Base-by-base conservation (phyloP, 2,113 vertebrate species). In the Caretta caretta region DNA sequence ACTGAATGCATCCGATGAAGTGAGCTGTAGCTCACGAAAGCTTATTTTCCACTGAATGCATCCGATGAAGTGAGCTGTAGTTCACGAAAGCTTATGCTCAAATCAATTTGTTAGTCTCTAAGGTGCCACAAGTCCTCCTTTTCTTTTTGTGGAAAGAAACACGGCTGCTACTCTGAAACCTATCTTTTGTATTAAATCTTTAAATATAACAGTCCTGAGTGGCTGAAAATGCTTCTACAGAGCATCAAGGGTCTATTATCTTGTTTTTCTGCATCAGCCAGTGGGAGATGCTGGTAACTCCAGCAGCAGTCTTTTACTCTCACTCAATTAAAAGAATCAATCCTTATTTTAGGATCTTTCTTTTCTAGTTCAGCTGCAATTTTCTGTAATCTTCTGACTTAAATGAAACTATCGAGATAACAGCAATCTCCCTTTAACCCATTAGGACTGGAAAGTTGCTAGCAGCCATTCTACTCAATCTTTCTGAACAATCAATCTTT, bases 371-470 rank as follows among this genome's bases (percentile, higher is more conserved):
- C 83, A 87, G 93, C 3, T 13, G 19, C 20, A 24, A 69, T 78
- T 65, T 90, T 90, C 59, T 42, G 53, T 91, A 92, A 22, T 92
- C 49, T 80, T 88, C 8, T 24, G 78, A 81, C 65, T 48, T 90
- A 13, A 88, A n/a, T 17, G 27, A n/a, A 69, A 2, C 25, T 65
- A 92, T 50, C 88, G 48, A 51, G 27, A 83, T 89, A 84, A 49
- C 79, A 96, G 80, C 20, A 29, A 93, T 93, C 48, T 87, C n/a
- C 6, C 20, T 94, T 42, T 25, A 48, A 46, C 54, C 35, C 69
- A 94, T 56, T 42, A 90, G 48, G 88, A 87, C 65, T 79, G 24
- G n/a, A 80, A 93, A 93, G 92, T 6, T 27, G 89, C 92, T 90
- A 93, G 11, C 19, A 83, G 80, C 14, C 79, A 91, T 92, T 94